Evolutionary conservation across 2,797 vertebrate species (phyloP).

Genomic region (Cetoscarus ocellatus): DNA sequence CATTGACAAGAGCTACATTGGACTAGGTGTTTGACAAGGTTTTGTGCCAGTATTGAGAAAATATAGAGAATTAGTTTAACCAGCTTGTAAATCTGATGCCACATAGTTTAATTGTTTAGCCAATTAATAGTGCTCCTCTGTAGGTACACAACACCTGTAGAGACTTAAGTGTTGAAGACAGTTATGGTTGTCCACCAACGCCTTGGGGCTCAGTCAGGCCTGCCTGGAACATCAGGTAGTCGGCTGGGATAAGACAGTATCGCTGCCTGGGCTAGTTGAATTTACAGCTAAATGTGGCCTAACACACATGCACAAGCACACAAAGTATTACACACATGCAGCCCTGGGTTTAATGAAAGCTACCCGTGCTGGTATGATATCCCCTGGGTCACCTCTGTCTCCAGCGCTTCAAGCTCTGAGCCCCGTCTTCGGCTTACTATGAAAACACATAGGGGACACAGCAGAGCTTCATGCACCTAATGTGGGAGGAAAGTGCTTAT

Average conservation of each 20-base stretch:
- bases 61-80: no score
- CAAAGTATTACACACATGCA: constrained; percentile 38
- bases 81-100: no score
- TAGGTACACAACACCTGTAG: constrained; percentile 45
- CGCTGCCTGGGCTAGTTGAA: constrained; percentile 64
- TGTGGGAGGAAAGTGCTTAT: constrained; percentile 58
- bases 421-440: constrained; percentile 50
- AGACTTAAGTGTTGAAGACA: constrained; percentile 71
- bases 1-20: no score
- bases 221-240: constrained; percentile 64
- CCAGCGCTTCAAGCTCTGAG: constrained; percentile 59
- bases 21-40: no score
- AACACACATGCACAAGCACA: constrained; percentile 2
- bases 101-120: no score
- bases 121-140: not conserved
- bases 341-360: constrained; percentile 74
- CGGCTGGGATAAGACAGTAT: constrained; percentile 62
- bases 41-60: no score
- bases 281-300: constrained; percentile 30
- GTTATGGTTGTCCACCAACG: constrained; percentile 70
- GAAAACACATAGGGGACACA: constrained; percentile 51
- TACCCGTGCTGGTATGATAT: constrained; percentile 69
- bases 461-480: constrained; percentile 50
- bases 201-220: constrained; percentile 65
- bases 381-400: constrained; percentile 74